phyloP scores from a whole-genome alignment of 2,888 invertebrate genomes.

The Polydrusus pterygomalis region DNA sequence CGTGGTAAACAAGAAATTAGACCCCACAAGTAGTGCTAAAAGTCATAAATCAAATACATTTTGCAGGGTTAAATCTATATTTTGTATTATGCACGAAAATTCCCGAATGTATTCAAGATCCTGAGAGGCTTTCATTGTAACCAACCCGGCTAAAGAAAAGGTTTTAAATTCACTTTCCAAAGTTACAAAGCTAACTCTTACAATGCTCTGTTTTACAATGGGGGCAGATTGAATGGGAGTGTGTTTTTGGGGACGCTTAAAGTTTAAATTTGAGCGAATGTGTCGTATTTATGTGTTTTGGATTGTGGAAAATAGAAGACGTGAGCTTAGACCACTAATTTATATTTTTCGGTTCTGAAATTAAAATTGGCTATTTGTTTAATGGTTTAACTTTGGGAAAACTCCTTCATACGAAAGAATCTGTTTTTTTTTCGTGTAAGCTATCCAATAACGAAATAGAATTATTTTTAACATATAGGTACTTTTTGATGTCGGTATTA shows the following conservation, averaged over 20 bases:
- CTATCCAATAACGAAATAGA: no score
- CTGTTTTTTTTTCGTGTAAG: no score
- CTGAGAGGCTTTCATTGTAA: slow-evolving; percentile 50
- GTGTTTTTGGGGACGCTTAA: slow-evolving; percentile 10
- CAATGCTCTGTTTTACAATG: slow-evolving; percentile 28
- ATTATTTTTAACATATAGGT: no score
- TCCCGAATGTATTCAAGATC: slow-evolving; percentile 46
- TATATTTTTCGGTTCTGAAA: no score
- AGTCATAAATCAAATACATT: slow-evolving; percentile 49
- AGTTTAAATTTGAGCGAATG: background rate
- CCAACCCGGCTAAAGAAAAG: slow-evolving; percentile 24
- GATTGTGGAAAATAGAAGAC: background rate
- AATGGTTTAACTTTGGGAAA: no score
- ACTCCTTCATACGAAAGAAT: no score
- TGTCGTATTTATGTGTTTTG: slow-evolving; percentile 4
- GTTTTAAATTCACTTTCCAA: slow-evolving; percentile 32
- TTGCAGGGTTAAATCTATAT: slow-evolving; percentile 44
- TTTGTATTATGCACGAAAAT: slow-evolving; percentile 46
- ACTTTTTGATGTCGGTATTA: no score
- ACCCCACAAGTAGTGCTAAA: slow-evolving; percentile 21
- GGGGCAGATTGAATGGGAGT: slow-evolving; percentile 5
- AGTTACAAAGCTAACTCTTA: slow-evolving; percentile 39
- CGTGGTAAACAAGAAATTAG: slow-evolving; percentile 42
- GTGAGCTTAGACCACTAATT: no score
- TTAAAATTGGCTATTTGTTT: no score